A percentile compares a stretch with the other conserved stretches of the same genome.
Evolutionary conservation across 2,797 vertebrate species (phyloP).

Genomic region (Phrynocephalus guinanensis): DNA sequence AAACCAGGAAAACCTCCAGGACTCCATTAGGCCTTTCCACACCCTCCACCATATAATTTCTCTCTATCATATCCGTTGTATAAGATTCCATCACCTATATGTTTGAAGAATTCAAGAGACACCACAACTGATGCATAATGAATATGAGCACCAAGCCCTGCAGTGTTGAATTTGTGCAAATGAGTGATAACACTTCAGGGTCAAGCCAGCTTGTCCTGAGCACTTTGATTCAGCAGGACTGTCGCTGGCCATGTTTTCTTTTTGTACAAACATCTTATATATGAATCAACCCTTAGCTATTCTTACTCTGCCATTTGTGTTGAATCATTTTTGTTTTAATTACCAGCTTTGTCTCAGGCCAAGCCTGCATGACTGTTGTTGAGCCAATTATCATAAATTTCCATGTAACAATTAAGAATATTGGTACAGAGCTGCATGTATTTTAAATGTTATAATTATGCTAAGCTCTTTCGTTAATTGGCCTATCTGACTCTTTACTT

Average conservation of each 20-base stretch:
- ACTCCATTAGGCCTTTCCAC: too few relatives aligned
- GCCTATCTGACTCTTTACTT: constrained; percentile 97
- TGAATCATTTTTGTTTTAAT: constrained; percentile 85
- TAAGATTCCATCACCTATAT: background rate
- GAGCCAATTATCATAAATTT: constrained; percentile 99
- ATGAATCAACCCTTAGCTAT: constrained; percentile 89
- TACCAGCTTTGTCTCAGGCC: constrained; percentile 79
- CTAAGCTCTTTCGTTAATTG: constrained; percentile 98
- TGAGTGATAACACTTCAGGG: background rate
- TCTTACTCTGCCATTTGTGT: constrained; percentile 75
- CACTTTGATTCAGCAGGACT: background rate
- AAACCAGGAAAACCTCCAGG: too few relatives aligned
- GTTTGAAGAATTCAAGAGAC: background rate
- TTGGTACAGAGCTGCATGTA: constrained; percentile 88
- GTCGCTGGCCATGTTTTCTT: constrained; percentile 33
- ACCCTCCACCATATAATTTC: too few relatives aligned
- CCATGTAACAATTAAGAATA: constrained; percentile 95
- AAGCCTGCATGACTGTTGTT: constrained; percentile 85
- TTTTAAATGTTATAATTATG: constrained; percentile 99
- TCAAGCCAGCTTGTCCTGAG: background rate
- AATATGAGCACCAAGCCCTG: background rate
- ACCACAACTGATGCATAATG: background rate
- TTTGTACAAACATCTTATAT: constrained; percentile 74
- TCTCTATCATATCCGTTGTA: too few relatives aligned
- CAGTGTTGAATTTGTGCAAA: background rate